These are phyloP conservation scores for Murina feae DNA, from an alignment of 2,113 vertebrate genomes.

Conservation along the genomic window DNA sequence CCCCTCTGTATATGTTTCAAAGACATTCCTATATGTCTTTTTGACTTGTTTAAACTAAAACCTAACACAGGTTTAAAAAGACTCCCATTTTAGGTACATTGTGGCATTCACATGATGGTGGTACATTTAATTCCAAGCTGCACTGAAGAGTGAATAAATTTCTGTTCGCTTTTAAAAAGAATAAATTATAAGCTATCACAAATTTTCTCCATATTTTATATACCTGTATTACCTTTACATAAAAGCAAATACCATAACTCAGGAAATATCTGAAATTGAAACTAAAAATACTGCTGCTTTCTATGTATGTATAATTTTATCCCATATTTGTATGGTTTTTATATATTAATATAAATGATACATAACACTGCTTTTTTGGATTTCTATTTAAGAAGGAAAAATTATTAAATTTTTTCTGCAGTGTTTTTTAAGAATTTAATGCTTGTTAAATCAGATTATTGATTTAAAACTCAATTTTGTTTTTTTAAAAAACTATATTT, in stretches of 20 bases:
- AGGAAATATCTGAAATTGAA: neutral
- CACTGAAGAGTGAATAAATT: neutral
- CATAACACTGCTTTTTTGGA: neutral
- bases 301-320: neutral
- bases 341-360: neutral
- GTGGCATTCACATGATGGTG: neutral
- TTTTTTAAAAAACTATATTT: no score
- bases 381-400: neutral
- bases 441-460: neutral
- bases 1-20: neutral
- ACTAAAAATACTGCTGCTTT: neutral
- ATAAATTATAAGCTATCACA: neutral
- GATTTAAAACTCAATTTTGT: neutral
- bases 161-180: neutral
- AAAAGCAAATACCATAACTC: neutral
- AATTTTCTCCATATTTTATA: neutral
- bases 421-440: neutral
- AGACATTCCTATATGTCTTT: neutral
- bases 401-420: neutral
- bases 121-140: neutral
- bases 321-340: neutral
- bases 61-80: neutral
- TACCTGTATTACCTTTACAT: neutral
- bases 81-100: neutral
- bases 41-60: conserved; percentile 14